Conservation (phyloP, 2,113 vertebrate species). For the Pristiophorus japonicus region DNA sequence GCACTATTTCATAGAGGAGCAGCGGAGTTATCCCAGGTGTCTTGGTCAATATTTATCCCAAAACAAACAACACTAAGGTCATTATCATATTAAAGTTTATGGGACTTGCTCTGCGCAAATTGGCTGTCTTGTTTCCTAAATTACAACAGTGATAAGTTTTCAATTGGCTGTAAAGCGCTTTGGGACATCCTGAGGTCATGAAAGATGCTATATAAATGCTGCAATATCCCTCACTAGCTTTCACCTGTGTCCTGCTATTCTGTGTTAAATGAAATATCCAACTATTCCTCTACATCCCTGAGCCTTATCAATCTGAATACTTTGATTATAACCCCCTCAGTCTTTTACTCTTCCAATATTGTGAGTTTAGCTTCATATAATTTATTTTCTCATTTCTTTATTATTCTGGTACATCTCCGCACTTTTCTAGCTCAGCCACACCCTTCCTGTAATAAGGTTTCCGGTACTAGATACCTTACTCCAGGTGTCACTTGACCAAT, state of each 20-base stretch:
- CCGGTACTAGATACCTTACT: neutral
- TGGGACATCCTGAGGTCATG: neutral
- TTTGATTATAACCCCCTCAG: neutral
- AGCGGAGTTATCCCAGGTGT: neutral
- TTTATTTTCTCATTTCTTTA: neutral
- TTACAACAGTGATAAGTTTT: neutral
- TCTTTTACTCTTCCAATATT: too few species aligned
- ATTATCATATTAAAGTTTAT: neutral
- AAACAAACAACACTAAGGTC: neutral
- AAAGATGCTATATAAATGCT: neutral
- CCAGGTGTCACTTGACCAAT: neutral
- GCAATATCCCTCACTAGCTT: neutral
- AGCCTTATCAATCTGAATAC: neutral
- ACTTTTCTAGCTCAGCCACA: neutral
- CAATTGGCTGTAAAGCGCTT: neutral
- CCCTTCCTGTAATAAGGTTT: neutral
- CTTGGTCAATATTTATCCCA: neutral
- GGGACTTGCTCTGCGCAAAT: neutral
- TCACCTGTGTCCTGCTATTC: neutral
- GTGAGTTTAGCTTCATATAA: neutral
- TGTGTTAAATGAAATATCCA: neutral
- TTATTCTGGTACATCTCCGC: neutral
- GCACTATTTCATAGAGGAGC: neutral
- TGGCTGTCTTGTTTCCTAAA: neutral
- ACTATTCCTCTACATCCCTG: neutral